Evolutionary conservation across 2,113 vertebrate species (phyloP), one percentile per base, ranked within the genome.

Genomic region (Apteryx mantelli): DNA sequence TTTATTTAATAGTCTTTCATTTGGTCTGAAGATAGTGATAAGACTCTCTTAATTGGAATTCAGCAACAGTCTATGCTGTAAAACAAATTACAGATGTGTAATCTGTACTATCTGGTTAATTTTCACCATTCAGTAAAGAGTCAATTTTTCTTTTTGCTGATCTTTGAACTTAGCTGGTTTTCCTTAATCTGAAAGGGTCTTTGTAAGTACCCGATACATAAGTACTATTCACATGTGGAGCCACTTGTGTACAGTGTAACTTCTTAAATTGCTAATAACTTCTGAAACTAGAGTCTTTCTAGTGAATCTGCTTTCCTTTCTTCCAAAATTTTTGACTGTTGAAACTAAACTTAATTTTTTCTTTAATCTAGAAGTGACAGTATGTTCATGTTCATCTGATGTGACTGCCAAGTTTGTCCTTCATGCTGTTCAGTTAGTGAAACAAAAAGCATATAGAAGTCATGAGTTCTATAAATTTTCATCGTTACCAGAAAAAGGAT

Each of bases 401-500:
- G 99, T 99, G 66, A 99, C 99, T 1, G 99, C 99, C 61, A 99
- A 99, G 96, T 99, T 99, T 93, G 99, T 99, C 76, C 99, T 99
- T 65, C 99, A 99, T 68, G 99, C 99, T 0, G 99, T 99, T 81
- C 99, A 99, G 84, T 97, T 99, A 50, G 98, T 99, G 92, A 99
- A 99, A 93, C 99, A 99, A 94, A 99, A 97, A 94, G 99, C 99
- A 0, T 99, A 99, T 92, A 98, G 99, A 97, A 99, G 99, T 56
- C 99, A 99, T 34, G 99, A 99, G 63, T 99, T 99, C 98, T 99
- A 99, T 97, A 99, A 99, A 97, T 99, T 99, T 95, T 99, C 98
- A 56, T 99, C 99, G 11, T 98, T 99, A 74, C 98, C 99, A 92
- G 99, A 99, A 96, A 99, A 98, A 97, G 99, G 99, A 94, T 99